A percentile compares a stretch with the other conserved stretches of the same genome.
These are phyloP conservation scores for Syngnathus rostellatus DNA, from an alignment of 2,797 vertebrate genomes.

Conservation along the genomic window DNA sequence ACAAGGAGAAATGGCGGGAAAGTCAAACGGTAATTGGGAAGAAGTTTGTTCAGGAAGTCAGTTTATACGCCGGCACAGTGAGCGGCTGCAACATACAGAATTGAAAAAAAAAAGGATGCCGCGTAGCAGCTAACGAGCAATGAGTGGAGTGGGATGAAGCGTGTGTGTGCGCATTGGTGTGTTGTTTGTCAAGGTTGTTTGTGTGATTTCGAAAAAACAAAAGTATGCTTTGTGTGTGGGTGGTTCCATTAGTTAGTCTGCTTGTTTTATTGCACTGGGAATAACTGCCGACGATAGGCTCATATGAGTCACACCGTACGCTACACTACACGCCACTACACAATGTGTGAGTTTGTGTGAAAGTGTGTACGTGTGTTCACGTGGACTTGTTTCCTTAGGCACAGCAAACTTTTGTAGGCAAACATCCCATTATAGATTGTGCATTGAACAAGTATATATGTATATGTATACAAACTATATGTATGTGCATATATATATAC, in stretches of 20 bases:
- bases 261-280: constrained; percentile 57
- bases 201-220: constrained; percentile 25
- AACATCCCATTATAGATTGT: background rate
- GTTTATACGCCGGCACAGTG: constrained; percentile 39
- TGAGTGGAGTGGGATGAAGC: constrained; percentile 47
- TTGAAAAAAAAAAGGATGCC: constrained; percentile 30
- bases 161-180: background rate
- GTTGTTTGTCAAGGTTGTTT: constrained; percentile 44
- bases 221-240: constrained; percentile 54
- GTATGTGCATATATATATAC: no score
- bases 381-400: constrained; percentile 9
- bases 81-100: constrained; percentile 25
- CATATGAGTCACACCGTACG: constrained; percentile 45
- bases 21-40: constrained; percentile 64
- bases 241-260: constrained; percentile 58
- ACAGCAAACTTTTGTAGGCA: background rate
- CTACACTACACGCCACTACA: constrained; percentile 17
- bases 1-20: constrained; percentile 50
- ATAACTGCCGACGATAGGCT: constrained; percentile 44
- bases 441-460: no score
- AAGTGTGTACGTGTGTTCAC: background rate
- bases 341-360: constrained; percentile 12
- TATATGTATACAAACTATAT: no score
- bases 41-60: constrained; percentile 56
- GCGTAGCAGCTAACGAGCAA: constrained; percentile 52